A percentile compares a stretch with the other conserved stretches of the same genome.
Conservation (phyloP, 2,113 vertebrate genomes). For the Ammodytes dubius region DNA sequence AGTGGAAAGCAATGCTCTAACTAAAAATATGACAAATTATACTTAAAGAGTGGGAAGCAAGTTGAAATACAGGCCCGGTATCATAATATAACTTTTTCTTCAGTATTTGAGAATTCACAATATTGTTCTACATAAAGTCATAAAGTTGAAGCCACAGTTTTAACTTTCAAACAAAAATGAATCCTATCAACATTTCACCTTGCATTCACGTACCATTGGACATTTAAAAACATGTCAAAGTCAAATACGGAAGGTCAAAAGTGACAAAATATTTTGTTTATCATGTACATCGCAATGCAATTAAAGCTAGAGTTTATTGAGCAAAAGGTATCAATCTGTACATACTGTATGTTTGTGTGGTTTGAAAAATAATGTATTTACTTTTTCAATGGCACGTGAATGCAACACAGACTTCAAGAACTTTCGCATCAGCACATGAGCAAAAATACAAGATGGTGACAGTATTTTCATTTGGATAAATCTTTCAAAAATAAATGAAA, state of each 20-base stretch:
- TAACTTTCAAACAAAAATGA: not conserved
- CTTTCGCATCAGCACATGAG: not conserved
- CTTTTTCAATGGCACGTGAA: not conserved
- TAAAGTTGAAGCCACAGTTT: constrained; percentile 3
- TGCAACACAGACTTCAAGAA: not conserved
- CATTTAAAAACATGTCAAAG: not conserved
- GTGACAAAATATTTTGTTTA: too few relatives aligned
- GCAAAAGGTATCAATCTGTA: not conserved
- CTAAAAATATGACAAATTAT: not conserved
- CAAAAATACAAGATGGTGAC: not conserved
- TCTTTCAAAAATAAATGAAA: constrained; percentile 1
- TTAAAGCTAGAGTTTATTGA: not conserved
- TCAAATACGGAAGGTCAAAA: not conserved
- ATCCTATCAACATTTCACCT: constrained; percentile 1
- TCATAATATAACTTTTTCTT: not conserved
- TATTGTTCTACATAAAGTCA: not conserved
- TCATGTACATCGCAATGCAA: too few relatives aligned
- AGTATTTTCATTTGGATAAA: not conserved
- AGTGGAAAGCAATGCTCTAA: too few relatives aligned
- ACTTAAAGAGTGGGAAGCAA: not conserved
- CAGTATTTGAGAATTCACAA: constrained; percentile 39
- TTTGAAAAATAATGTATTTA: not conserved
- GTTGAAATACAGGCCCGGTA: not conserved
- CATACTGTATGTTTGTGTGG: not conserved
- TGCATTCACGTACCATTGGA: constrained; percentile 14